Evolutionary conservation across 2,888 invertebrate species (phyloP).

Genomic region (Troides helena): DNA sequence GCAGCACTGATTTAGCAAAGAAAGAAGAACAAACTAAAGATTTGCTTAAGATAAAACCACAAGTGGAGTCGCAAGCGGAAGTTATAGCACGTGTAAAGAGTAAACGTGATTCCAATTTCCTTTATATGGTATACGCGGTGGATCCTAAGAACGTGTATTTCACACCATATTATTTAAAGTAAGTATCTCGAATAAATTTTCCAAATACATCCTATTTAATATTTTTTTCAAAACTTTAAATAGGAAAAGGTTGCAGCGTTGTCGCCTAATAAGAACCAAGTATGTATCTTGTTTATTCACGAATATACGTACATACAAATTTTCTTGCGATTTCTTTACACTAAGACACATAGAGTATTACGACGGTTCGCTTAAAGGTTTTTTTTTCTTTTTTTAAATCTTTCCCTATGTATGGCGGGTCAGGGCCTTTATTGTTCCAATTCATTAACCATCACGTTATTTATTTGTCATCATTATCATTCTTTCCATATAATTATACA

Average conservation of each 20-base stretch:
- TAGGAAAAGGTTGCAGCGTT: no score
- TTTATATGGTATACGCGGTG: constrained; percentile 88
- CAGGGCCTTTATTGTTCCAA: no score
- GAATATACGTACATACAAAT: no score
- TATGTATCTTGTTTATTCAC: no score
- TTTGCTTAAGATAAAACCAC: constrained; percentile 67
- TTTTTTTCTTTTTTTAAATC: no score
- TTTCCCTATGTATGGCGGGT: no score
- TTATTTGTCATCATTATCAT: no score
- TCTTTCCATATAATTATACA: no score
- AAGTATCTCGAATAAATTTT: constrained; percentile 51
- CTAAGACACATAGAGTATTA: not conserved
- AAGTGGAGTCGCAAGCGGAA: constrained; percentile 66
- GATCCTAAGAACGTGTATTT: constrained; percentile 86
- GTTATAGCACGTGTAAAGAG: constrained; percentile 75
- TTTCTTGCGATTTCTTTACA: not conserved
- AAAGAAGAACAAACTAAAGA: constrained; percentile 45
- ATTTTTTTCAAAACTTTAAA: no score
- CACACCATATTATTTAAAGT: constrained; percentile 88
- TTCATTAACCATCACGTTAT: no score
- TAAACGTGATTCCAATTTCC: constrained; percentile 82
- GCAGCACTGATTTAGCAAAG: constrained; percentile 31
- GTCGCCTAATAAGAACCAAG: no score
- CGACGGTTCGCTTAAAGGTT: not conserved
- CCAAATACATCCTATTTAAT: not conserved